A percentile compares a stretch with the other conserved stretches of the same genome.
Evolutionary conservation across 2,113 vertebrate species (phyloP).

Genomic region (Tyrannus savana): DNA sequence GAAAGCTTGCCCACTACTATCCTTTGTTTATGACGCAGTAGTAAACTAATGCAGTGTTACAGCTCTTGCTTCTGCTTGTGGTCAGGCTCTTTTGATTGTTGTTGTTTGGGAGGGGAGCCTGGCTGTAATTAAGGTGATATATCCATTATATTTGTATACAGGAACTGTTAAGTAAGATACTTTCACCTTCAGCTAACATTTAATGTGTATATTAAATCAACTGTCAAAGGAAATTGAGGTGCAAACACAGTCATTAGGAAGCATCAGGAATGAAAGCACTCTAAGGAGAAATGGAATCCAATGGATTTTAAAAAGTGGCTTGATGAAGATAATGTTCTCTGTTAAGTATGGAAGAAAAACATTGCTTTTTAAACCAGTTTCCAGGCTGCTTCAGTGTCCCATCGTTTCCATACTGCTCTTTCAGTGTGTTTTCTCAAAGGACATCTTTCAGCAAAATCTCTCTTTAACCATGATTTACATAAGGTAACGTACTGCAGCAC

Average conservation of each 20-base stretch:
- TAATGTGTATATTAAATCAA: not conserved
- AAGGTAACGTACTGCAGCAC: not conserved
- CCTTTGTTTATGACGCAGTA: not conserved
- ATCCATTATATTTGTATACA: not conserved
- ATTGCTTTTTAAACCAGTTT: not conserved
- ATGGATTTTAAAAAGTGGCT: not conserved
- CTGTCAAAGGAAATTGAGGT: not conserved
- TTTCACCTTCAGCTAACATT: not conserved
- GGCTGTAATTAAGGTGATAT: not conserved
- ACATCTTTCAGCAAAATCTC: not conserved
- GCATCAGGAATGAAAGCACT: not conserved
- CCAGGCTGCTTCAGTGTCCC: not conserved
- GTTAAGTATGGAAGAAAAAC: not conserved
- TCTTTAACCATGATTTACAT: not conserved
- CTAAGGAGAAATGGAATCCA: not conserved
- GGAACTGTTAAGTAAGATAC: not conserved
- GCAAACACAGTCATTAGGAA: not conserved
- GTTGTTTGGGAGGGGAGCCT: not conserved
- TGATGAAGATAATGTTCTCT: not conserved
- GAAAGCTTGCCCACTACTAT: conserved; percentile 48
- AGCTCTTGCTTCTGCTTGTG: not conserved
- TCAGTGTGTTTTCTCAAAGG: not conserved
- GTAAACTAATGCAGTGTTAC: not conserved
- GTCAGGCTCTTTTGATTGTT: not conserved
- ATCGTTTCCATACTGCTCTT: not conserved